phyloP scores from a whole-genome alignment of 2,888 invertebrate genomes.

The Patella caerulea region DNA sequence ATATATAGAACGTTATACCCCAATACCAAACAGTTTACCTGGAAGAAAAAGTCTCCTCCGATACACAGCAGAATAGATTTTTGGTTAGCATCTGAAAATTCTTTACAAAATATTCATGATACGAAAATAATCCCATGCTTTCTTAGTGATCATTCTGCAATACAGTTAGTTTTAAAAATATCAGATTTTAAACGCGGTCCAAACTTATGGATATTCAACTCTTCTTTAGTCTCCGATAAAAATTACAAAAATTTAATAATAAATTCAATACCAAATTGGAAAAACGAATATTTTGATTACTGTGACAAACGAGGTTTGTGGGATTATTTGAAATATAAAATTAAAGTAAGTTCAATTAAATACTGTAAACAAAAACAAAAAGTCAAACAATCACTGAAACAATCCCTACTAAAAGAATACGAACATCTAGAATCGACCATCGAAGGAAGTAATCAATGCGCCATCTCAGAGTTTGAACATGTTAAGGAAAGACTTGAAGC shows the following conservation, averaged over 20 bases:
- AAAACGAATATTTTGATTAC: not conserved
- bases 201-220: not conserved
- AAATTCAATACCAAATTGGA: not conserved
- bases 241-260: not conserved
- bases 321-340: not conserved
- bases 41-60: not conserved
- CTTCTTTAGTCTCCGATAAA: no score
- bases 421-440: not conserved
- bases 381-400: not conserved
- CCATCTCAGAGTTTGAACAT: not conserved
- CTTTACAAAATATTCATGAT: not conserved
- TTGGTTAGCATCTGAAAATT: not conserved
- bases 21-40: not conserved
- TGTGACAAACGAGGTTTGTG: not conserved
- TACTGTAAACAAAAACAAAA: conserved; percentile 8
- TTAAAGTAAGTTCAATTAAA: not conserved
- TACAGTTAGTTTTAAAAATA: not conserved
- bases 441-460: no score
- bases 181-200: not conserved
- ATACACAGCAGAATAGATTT: not conserved
- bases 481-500: conserved; percentile 6
- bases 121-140: not conserved
- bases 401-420: not conserved
- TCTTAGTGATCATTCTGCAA: not conserved
- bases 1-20: not conserved